Conservation (phyloP, 2,888 invertebrate species). For the Cheilosia grossa region DNA sequence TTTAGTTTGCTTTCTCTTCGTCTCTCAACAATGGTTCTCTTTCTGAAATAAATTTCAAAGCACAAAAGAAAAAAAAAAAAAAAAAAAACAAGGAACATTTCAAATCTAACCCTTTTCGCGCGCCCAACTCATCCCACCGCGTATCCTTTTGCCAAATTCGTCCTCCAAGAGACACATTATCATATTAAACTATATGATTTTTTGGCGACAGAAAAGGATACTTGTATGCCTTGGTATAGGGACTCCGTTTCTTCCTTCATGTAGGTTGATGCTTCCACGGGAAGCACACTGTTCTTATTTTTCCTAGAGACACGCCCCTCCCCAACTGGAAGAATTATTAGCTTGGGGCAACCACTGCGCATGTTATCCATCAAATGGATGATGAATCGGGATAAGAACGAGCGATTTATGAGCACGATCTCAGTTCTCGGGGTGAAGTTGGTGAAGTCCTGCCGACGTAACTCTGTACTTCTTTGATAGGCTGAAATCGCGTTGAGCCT, state of each 20-base stretch:
- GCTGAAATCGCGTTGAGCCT: background rate
- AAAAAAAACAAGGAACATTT: conserved; percentile 16
- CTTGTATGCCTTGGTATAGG: conserved; percentile 48
- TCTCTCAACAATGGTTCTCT: conserved; percentile 64
- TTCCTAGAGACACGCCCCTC: conserved; percentile 45
- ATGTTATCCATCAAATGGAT: conserved; percentile 59
- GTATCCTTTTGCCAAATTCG: conserved; percentile 50
- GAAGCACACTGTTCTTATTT: conserved; percentile 44
- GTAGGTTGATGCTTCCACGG: conserved; percentile 58
- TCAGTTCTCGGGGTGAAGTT: conserved; percentile 47
- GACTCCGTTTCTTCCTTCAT: conserved; percentile 33
- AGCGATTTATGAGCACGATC: conserved; percentile 24
- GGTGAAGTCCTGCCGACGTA: conserved; percentile 28
- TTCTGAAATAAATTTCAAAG: conserved; percentile 31
- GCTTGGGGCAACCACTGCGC: conserved; percentile 40
- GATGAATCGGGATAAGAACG: conserved; percentile 13
- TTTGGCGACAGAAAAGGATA: conserved; percentile 72
- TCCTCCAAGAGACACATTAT: conserved; percentile 71
- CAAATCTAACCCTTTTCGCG: conserved; percentile 67
- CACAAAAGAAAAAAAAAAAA: background rate
- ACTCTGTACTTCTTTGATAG: conserved; percentile 5
- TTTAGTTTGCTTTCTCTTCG: conserved; percentile 65
- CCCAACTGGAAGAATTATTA: conserved; percentile 43
- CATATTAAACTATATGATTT: conserved; percentile 72
- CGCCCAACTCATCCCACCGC: conserved; percentile 43